Evolutionary conservation across 2,113 vertebrate species (phyloP).

Genomic region (Excalfactoria chinensis): DNA sequence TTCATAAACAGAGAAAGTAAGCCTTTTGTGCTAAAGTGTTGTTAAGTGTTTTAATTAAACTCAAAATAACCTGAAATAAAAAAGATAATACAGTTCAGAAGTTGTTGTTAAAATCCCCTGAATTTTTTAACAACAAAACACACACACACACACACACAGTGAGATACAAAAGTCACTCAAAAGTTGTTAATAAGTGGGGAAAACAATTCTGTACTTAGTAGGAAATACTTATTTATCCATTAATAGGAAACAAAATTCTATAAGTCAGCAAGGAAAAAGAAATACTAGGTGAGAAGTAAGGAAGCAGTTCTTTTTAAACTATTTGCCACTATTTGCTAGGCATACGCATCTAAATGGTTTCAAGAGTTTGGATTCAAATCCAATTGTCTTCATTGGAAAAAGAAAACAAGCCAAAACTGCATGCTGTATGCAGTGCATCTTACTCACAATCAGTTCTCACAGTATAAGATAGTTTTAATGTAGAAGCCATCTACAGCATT

Average conservation of each 20-base stretch:
- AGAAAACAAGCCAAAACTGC: not conserved
- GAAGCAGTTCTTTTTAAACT: not conserved
- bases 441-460: rapidly evolving
- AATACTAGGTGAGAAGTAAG: not conserved
- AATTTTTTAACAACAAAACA: not conserved
- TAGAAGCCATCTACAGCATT: not conserved
- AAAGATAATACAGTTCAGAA: not conserved
- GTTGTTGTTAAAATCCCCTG: not conserved
- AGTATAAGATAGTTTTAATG: not conserved
- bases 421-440: no score
- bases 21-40: not conserved
- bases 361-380: not conserved
- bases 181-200: not conserved
- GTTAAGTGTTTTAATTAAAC: not conserved
- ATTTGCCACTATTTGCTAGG: not conserved
- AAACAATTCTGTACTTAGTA: not conserved
- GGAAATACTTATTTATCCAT: not conserved
- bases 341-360: not conserved
- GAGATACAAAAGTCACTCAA: not conserved
- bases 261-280: not conserved
- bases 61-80: not conserved
- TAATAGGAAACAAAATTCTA: not conserved
- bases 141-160: not conserved
- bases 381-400: rapidly evolving
- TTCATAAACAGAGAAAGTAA: not conserved